Conservation (phyloP, 2,113 vertebrate genomes). For the Nesogale talazaci region DNA sequence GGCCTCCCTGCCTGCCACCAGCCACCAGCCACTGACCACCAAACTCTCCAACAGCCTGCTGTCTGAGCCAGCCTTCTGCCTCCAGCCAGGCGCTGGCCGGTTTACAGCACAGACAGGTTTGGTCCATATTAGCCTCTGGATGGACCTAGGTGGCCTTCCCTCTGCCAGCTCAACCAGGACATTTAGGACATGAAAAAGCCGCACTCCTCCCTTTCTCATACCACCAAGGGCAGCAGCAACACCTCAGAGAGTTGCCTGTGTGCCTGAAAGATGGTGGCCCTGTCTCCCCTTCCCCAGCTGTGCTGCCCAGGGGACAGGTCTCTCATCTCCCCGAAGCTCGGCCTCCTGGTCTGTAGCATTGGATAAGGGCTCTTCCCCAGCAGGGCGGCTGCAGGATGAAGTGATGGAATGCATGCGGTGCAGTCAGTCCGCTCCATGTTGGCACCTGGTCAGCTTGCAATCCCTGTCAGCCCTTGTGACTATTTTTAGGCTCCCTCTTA, state of each 20-base stretch:
- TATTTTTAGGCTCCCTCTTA: neutral
- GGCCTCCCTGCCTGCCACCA: neutral
- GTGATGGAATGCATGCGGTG: accelerated
- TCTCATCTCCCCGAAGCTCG: neutral
- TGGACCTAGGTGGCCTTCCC: neutral
- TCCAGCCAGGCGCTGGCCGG: neutral
- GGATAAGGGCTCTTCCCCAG: neutral
- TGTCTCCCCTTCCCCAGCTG: neutral
- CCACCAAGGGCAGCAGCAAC: neutral
- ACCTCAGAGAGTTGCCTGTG: neutral
- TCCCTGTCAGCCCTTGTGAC: constrained; percentile 23
- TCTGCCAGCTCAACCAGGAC: neutral
- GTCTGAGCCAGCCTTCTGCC: constrained; percentile 22
- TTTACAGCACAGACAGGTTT: neutral
- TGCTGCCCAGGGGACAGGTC: neutral
- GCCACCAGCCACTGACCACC: neutral
- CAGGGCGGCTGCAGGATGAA: neutral
- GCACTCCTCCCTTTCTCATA: neutral
- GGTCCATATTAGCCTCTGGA: neutral
- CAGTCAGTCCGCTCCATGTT: neutral
- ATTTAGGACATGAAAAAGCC: neutral
- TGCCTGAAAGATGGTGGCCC: neutral
- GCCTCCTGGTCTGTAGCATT: constrained; percentile 19
- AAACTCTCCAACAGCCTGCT: neutral
- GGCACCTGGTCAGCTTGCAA: constrained; percentile 20